phyloP scores from a whole-genome alignment of 2,888 invertebrate species.

The Platerodrilus igneus region DNA sequence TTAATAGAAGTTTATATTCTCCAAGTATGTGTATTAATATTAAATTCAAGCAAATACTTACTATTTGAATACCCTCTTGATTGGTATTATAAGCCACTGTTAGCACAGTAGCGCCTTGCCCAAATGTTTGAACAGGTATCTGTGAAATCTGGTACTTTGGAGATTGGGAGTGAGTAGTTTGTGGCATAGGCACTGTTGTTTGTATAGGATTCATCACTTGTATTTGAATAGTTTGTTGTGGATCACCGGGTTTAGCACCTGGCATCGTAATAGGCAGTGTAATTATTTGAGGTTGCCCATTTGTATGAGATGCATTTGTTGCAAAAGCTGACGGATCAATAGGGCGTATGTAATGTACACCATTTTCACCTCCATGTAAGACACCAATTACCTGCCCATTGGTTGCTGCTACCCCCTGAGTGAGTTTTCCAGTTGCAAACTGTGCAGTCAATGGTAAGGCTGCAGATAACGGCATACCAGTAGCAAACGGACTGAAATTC shows the following conservation, averaged over 20 bases:
- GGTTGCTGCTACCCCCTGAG: constrained; percentile 65
- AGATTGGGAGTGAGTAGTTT: constrained; percentile 51
- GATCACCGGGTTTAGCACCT: constrained; percentile 69
- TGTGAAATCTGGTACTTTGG: constrained; percentile 71
- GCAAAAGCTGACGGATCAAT: constrained; percentile 54
- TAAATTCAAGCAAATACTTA: constrained; percentile 49
- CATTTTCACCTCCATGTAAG: constrained; percentile 65
- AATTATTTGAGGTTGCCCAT: constrained; percentile 56
- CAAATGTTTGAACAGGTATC: constrained; percentile 70
- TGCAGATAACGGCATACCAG: constrained; percentile 55
- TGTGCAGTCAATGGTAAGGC: constrained; percentile 59
- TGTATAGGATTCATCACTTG: constrained; percentile 51
- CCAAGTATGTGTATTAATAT: too few species aligned
- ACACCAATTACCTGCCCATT: constrained; percentile 69
- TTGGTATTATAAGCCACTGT: constrained; percentile 68
- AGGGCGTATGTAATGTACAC: constrained; percentile 69
- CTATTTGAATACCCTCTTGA: constrained; percentile 55
- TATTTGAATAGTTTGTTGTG: constrained; percentile 74
- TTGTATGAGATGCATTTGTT: constrained; percentile 38
- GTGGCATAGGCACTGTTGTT: constrained; percentile 38
- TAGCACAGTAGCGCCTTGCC: constrained; percentile 66
- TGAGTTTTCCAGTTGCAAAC: constrained; percentile 60
- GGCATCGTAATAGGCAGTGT: constrained; percentile 76
- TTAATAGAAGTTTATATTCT: too few species aligned
- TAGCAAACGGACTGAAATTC: constrained; percentile 74